phyloP scores from a whole-genome alignment of 2,888 invertebrate species.

The Zeuzera pyrina region DNA sequence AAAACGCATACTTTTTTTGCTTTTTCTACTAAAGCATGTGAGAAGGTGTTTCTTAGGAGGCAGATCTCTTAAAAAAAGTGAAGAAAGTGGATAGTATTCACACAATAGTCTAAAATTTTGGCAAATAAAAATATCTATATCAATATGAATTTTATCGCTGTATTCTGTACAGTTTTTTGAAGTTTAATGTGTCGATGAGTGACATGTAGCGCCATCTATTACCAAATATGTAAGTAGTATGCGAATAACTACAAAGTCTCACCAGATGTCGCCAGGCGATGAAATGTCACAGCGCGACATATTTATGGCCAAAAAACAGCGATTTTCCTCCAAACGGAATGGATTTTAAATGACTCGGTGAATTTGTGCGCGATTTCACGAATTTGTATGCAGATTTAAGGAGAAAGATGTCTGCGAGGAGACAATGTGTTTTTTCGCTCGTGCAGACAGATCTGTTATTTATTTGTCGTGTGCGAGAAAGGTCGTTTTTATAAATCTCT shows the following conservation, averaged over 20 bases:
- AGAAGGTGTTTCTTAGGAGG: too few relatives aligned
- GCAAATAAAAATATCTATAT: too few relatives aligned
- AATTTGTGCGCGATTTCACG: constrained; percentile 64
- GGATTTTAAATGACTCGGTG: constrained; percentile 66
- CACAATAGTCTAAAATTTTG: too few relatives aligned
- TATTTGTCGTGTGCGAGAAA: constrained; percentile 32
- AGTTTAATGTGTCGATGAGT: too few relatives aligned
- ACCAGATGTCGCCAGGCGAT: constrained; percentile 41
- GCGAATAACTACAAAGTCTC: constrained; percentile 23
- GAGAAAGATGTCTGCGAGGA: constrained; percentile 48
- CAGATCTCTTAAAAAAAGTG: too few relatives aligned
- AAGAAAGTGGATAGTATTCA: too few relatives aligned
- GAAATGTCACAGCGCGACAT: constrained; percentile 45
- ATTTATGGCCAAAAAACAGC: constrained; percentile 61
- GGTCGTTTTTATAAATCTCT: constrained; percentile 1
- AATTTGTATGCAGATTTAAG: constrained; percentile 66
- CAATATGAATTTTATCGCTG: too few relatives aligned
- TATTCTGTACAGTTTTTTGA: too few relatives aligned
- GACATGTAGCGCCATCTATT: constrained; percentile 45
- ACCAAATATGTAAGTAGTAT: constrained; percentile 24
- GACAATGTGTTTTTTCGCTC: constrained; percentile 52
- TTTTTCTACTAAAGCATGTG: too few relatives aligned
- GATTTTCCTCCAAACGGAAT: constrained; percentile 51
- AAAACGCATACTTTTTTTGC: too few relatives aligned
- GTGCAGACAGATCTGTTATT: constrained; percentile 51